Evolutionary conservation across 2,797 vertebrate genomes (phyloP), one percentile per base, ranked within the genome.

Genomic region (Lycodopsis pacificus): DNA sequence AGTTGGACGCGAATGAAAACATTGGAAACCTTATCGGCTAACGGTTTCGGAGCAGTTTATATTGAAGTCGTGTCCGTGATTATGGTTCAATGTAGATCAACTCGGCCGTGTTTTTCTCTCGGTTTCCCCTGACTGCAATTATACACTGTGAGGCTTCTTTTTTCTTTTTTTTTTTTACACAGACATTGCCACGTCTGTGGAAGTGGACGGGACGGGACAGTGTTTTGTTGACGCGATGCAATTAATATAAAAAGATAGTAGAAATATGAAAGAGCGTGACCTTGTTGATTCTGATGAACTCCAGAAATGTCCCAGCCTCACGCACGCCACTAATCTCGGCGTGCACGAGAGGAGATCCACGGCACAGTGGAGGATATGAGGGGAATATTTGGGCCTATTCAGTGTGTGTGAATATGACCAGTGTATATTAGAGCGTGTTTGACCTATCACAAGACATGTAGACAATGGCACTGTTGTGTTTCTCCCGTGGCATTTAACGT

Each of bases 401-500:
- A 81, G 51, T 72, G 83, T 85, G 81, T 83, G 86, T 86, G 92
- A 91, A 88, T 88, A 89, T 91, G 62, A 85, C 82, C 79, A 84
- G 88, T 93, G 90, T 90, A 86, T 87, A 85, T 91, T 87, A 83
- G 86, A 88, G 90, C 88, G 58, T 89, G 90, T 93, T 91, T 94
- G 92, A 94, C 92, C 93, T 89, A 91, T 93, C 89, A 90, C 91
- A 91, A 92, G 90, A 90, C 91, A 76, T 67, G 89, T 14, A 92
- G 88, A 94, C 93, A 94, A 94, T 93, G 91, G 89, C 82, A 88
- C 91, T 92, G 89, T 93, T 94, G 93, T 94, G 85, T 90, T 80
- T 89, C 32, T 80, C 83, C 79, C 85, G 79, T 93, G 92, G 90
- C 91, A 93, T 93, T 93, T 93, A 86, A 89, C 90, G 86, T 84